phyloP scores from a whole-genome alignment of 2,113 vertebrate species.

The Rhinopomastus cyanomelas region DNA sequence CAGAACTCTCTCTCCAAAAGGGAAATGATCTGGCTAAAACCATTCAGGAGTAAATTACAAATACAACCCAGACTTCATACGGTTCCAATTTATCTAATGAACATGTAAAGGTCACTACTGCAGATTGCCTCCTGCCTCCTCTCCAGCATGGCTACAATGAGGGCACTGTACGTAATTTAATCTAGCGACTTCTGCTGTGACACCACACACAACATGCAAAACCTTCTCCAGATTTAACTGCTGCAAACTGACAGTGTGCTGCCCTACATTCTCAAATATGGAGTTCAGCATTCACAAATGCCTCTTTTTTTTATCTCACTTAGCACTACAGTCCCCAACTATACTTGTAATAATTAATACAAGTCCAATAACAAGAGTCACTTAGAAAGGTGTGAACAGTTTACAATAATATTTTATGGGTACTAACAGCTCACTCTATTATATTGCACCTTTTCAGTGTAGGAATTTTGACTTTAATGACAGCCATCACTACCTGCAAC shows the following conservation, averaged over 20 bases:
- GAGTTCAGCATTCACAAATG: neutral
- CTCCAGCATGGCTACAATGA: neutral
- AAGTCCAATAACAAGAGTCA: neutral
- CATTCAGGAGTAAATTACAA: neutral
- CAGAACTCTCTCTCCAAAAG: neutral
- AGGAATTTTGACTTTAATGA: neutral
- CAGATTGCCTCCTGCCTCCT: neutral
- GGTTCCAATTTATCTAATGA: neutral
- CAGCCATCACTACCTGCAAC: neutral
- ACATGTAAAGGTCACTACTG: neutral
- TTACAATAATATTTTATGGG: neutral
- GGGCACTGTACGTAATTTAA: neutral
- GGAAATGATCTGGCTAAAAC: neutral
- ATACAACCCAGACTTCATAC: neutral
- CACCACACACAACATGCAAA: neutral
- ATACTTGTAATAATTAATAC: neutral
- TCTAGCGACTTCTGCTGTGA: neutral
- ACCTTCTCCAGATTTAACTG: neutral
- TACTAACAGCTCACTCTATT: neutral
- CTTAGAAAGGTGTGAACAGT: neutral
- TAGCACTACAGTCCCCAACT: neutral
- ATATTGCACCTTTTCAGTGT: neutral
- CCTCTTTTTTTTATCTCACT: rapidly evolving
- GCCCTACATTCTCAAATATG: neutral
- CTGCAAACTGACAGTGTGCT: neutral